These are phyloP conservation scores for Macrobrachium rosenbergii DNA, from an alignment of 1,140 invertebrate genomes.

Conservation along the genomic window DNA sequence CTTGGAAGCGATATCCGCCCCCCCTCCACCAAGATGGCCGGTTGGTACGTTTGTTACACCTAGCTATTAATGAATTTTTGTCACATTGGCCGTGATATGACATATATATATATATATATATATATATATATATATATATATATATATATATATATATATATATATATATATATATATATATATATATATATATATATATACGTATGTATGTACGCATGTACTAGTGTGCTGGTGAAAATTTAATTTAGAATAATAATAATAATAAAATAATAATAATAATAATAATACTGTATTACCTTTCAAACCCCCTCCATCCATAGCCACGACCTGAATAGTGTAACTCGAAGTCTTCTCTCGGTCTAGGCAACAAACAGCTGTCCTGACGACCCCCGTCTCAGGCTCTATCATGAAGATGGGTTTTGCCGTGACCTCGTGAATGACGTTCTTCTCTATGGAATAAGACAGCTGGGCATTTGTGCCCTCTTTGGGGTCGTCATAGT, in stretches of 20 bases:
- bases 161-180: background rate
- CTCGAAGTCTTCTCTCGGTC: conserved; percentile 94
- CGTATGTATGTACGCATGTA: conserved; percentile 28
- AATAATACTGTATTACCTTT: conserved; percentile 76
- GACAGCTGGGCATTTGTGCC: conserved; percentile 91
- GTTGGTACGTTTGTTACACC: too few relatives aligned
- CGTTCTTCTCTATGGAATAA: conserved; percentile 96
- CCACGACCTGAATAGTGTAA: conserved; percentile 97
- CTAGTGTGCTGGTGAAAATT: too few relatives aligned
- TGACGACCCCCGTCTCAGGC: conserved; percentile 93
- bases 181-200: background rate
- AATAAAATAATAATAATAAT: too few relatives aligned
- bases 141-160: too few relatives aligned
- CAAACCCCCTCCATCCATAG: conserved; percentile 91
- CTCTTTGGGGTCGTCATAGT: conserved; percentile 97
- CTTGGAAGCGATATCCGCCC: too few relatives aligned
- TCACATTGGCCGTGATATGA: too few relatives aligned
- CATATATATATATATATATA: too few relatives aligned
- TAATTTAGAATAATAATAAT: too few relatives aligned
- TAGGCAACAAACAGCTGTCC: conserved; percentile 93
- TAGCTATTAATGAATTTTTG: too few relatives aligned
- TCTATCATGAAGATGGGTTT: conserved; percentile 96
- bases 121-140: too few relatives aligned
- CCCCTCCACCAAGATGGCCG: too few relatives aligned
- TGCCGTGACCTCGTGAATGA: conserved; percentile 94